phyloP scores from a whole-genome alignment of 2,113 vertebrate species.

The Nesospiza acunhae region DNA sequence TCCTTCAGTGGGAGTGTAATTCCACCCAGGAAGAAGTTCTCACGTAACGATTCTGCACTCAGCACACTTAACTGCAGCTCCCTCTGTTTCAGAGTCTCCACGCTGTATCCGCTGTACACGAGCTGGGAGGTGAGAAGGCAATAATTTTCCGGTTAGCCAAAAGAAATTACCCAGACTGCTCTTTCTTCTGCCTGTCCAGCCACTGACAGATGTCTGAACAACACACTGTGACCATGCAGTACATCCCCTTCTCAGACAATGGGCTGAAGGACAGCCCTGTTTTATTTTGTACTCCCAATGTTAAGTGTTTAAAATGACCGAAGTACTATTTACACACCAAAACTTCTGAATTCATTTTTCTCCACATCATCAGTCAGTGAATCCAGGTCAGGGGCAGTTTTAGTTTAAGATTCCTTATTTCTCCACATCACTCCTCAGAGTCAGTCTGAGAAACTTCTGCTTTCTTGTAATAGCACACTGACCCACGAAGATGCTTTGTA shows the following conservation, averaged over 20 bases:
- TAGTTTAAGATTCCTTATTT: background rate
- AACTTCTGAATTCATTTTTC: background rate
- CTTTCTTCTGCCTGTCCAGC: background rate
- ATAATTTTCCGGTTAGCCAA: background rate
- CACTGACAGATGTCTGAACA: background rate
- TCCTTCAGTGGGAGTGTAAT: slow-evolving; percentile 91
- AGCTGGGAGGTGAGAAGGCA: slow-evolving; percentile 75
- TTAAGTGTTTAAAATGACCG: background rate
- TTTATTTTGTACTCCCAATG: background rate
- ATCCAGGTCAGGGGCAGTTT: background rate
- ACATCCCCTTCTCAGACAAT: background rate
- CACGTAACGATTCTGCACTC: slow-evolving; percentile 93
- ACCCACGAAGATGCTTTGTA: background rate
- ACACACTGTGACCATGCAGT: background rate
- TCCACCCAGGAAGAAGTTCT: slow-evolving; percentile 95
- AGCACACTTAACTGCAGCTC: slow-evolving; percentile 95
- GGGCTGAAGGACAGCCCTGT: background rate
- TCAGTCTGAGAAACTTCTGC: background rate
- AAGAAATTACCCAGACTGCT: background rate
- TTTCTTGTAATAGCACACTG: background rate
- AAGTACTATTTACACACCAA: background rate
- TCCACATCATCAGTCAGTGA: background rate
- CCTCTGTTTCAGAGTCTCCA: slow-evolving; percentile 89
- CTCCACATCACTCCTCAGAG: background rate
- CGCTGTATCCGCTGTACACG: slow-evolving; percentile 93